Evolutionary conservation across 2,888 invertebrate genomes (phyloP).

Genomic region (Lomographa bimaculata): DNA sequence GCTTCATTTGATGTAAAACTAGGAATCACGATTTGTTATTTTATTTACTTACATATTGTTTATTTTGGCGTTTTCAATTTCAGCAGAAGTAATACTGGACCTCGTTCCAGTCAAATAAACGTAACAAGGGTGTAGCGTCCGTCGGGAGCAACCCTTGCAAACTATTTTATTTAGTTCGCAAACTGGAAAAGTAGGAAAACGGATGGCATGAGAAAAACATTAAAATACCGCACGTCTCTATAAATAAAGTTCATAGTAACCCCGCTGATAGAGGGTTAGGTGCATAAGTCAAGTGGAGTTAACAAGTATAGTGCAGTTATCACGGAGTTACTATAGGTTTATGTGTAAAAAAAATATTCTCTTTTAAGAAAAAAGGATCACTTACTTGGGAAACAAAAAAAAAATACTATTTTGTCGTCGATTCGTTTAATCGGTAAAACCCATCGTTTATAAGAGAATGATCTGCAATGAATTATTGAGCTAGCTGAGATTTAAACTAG

Average conservation of each 20-base stretch:
- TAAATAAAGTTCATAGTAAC: slow-evolving; percentile 10
- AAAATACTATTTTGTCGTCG: too few relatives aligned
- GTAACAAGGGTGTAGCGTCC: slow-evolving; percentile 49
- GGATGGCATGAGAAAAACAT: slow-evolving; percentile 26
- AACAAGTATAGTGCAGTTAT: background rate
- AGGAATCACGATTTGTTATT: slow-evolving; percentile 23
- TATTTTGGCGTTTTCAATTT: slow-evolving; percentile 42
- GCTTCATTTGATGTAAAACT: slow-evolving; percentile 12
- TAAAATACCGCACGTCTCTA: slow-evolving; percentile 19
- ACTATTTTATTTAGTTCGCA: slow-evolving; percentile 58
- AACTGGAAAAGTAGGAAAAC: slow-evolving; percentile 34
- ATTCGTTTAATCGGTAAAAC: too few relatives aligned
- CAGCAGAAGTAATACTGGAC: slow-evolving; percentile 38
- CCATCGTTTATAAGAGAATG: too few relatives aligned
- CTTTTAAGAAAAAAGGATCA: too few relatives aligned
- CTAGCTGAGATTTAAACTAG: too few relatives aligned
- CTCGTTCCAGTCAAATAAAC: slow-evolving; percentile 51
- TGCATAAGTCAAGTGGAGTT: background rate
- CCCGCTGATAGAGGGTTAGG: too few relatives aligned
- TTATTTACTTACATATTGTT: too few relatives aligned
- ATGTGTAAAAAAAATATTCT: too few relatives aligned
- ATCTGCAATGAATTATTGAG: too few relatives aligned
- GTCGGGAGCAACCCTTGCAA: slow-evolving; percentile 55
- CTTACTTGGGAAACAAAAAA: too few relatives aligned
- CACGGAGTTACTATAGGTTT: too few relatives aligned